Evolutionary conservation across 2,888 invertebrate species (phyloP).

Genomic region (Syrista parreyssii): DNA sequence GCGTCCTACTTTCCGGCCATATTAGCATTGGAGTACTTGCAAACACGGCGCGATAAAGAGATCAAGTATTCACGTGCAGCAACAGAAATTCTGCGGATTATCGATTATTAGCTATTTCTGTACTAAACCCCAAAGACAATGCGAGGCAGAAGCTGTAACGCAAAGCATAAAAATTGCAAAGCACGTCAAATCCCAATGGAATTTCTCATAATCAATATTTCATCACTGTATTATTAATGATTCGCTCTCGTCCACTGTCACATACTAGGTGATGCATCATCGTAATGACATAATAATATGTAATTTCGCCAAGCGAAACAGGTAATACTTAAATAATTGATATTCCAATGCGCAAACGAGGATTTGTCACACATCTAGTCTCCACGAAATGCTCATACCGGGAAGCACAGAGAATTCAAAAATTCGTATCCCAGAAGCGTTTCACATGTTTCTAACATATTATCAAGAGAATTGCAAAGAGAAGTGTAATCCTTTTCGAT

Average conservation of each 20-base stretch:
- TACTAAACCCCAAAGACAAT: background rate
- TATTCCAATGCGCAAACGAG: background rate
- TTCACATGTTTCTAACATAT: background rate
- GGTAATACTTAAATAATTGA: too few relatives aligned
- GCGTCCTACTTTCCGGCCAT: background rate
- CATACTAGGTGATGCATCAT: background rate
- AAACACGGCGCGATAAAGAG: background rate
- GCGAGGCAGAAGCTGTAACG: background rate
- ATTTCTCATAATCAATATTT: background rate
- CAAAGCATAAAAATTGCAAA: background rate
- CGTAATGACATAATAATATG: background rate
- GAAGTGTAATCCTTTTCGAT: too few relatives aligned
- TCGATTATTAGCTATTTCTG: background rate
- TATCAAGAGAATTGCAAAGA: background rate
- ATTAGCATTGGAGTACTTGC: background rate
- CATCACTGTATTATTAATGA: background rate
- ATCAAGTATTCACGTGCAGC: background rate
- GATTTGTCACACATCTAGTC: background rate
- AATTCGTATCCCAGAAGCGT: background rate
- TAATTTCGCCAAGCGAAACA: too few relatives aligned
- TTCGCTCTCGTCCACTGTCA: background rate
- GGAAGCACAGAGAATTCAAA: background rate
- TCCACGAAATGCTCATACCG: background rate
- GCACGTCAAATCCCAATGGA: background rate
- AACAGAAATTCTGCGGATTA: too few relatives aligned